phyloP scores from a whole-genome alignment of 2,797 vertebrate species.

The Falco peregrinus region DNA sequence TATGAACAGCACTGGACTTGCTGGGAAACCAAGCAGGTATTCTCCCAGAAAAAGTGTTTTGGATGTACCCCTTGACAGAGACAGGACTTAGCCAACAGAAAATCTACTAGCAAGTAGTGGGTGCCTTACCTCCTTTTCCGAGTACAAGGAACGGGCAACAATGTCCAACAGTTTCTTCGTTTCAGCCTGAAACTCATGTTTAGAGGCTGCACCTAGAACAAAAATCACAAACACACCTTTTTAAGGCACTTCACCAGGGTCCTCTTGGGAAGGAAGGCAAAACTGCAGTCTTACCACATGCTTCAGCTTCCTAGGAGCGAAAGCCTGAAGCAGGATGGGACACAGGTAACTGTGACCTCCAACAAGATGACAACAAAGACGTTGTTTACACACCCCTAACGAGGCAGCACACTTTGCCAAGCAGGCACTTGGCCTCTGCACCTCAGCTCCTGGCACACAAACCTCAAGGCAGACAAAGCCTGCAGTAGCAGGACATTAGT shows the following conservation, averaged over 20 bases:
- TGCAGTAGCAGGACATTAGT: background rate
- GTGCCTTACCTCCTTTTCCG: conserved; percentile 90
- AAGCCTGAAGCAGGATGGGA: background rate
- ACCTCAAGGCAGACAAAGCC: background rate
- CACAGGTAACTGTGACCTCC: background rate
- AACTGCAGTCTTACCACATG: background rate
- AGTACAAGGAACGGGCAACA: conserved; percentile 94
- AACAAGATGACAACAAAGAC: background rate
- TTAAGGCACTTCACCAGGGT: background rate
- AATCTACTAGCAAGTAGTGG: background rate
- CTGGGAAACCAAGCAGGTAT: background rate
- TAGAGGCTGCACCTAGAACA: conserved; percentile 83
- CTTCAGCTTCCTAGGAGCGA: background rate
- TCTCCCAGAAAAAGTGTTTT: background rate
- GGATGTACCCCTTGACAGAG: background rate
- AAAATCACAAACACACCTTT: conserved; percentile 15
- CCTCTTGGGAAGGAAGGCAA: background rate
- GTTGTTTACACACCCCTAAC: background rate
- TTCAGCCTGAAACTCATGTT: conserved; percentile 96
- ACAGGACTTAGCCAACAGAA: background rate
- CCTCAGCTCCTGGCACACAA: background rate
- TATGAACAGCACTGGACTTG: background rate
- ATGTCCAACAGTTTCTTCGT: conserved; percentile 97
- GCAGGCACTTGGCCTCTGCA: background rate
- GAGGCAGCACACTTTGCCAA: background rate